Percentiles rank a stretch among this genome's conserved stretches.
Evolutionary conservation across 2,888 invertebrate genomes (phyloP).

Genomic region (Zaprionus obscuricornis): DNA sequence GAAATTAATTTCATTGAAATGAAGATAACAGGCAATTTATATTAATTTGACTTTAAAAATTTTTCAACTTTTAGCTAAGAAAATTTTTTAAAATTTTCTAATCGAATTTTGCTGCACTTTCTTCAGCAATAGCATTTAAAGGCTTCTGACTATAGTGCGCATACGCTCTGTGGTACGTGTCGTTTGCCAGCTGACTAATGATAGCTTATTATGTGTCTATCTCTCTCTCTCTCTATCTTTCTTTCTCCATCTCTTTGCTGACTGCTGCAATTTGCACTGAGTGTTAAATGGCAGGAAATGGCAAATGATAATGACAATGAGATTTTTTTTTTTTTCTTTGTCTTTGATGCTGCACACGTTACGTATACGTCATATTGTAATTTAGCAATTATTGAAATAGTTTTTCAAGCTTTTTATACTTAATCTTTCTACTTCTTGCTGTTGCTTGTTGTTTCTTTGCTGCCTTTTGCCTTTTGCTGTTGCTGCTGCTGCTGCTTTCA

Average conservation of each 20-base stretch:
- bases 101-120: constrained; percentile 22
- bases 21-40: too few relatives aligned
- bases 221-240: background rate
- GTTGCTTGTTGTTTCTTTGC: too few relatives aligned
- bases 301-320: constrained; percentile 6
- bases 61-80: too few relatives aligned
- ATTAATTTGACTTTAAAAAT: too few relatives aligned
- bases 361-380: constrained; percentile 40
- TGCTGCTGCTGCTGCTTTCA: too few relatives aligned
- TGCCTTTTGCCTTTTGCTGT: constrained; percentile 1
- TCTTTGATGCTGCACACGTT: constrained; percentile 4
- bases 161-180: constrained; percentile 26
- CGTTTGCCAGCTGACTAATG: constrained; percentile 28
- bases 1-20: constrained; percentile 34
- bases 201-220: constrained; percentile 44
- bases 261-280: constrained; percentile 56
- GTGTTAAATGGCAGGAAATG: constrained; percentile 35
- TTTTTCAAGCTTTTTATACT: constrained; percentile 11
- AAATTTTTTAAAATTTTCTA: too few relatives aligned
- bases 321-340: background rate
- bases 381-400: constrained; percentile 33
- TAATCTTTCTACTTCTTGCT: too few relatives aligned
- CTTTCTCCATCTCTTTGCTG: constrained; percentile 27
- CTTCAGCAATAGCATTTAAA: too few relatives aligned
- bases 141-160: too few relatives aligned